Percentiles rank a stretch among this genome's conserved stretches.
phyloP scores from a whole-genome alignment of 2,113 vertebrate genomes.

The Trogon surrucura region DNA sequence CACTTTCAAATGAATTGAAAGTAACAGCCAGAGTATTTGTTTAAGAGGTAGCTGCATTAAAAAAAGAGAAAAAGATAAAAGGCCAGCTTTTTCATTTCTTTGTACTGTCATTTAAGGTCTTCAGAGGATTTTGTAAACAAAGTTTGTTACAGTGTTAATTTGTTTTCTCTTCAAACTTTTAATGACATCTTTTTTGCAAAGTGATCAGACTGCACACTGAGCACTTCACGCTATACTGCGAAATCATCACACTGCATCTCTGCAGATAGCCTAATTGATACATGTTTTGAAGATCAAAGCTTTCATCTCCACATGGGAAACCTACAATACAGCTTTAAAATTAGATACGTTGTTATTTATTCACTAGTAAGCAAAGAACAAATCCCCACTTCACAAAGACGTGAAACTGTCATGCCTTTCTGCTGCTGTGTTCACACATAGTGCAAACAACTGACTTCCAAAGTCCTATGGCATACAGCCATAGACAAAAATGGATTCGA shows the following conservation, averaged over 20 bases:
- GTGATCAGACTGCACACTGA: background rate
- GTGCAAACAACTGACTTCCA: background rate
- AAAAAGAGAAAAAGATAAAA: background rate
- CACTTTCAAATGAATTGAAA: background rate
- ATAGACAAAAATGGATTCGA: background rate
- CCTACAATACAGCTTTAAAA: background rate
- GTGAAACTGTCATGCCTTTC: background rate
- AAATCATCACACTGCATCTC: background rate
- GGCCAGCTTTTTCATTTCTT: background rate
- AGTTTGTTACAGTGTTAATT: background rate
- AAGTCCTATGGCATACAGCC: background rate
- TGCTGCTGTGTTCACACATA: background rate
- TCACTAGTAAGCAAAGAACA: background rate
- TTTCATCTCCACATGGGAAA: background rate
- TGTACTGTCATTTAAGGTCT: background rate
- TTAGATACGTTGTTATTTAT: constrained; percentile 4
- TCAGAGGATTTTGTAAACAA: background rate
- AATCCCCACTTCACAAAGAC: background rate
- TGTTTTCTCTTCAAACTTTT: background rate
- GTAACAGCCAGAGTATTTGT: background rate
- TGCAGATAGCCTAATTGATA: constrained; percentile 20
- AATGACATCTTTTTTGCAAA: background rate
- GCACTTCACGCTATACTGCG: background rate
- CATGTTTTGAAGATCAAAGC: constrained; percentile 24
- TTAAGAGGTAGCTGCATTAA: background rate